phyloP scores from a whole-genome alignment of 2,888 invertebrate species.

The Mantis religiosa region DNA sequence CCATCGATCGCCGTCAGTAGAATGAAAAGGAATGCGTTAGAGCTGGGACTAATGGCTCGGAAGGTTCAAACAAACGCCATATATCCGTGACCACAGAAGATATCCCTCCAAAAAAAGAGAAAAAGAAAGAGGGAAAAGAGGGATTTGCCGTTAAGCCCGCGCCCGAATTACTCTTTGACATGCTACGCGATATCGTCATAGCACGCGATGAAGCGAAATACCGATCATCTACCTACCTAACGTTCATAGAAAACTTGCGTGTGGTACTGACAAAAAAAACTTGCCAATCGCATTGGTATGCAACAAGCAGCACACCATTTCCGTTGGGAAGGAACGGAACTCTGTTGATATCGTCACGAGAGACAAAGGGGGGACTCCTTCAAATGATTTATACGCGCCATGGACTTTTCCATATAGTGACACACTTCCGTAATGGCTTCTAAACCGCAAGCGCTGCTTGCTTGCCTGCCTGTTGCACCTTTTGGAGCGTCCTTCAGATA shows the following conservation, averaged over 20 bases:
- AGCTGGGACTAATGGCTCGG: background rate
- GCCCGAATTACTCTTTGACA: background rate
- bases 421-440: background rate
- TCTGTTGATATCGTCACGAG: background rate
- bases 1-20: background rate
- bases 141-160: background rate
- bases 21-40: background rate
- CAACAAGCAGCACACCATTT: background rate
- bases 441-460: background rate
- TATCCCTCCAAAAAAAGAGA: background rate
- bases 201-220: background rate
- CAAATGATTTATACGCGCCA: background rate
- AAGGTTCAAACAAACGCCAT: background rate
- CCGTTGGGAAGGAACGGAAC: background rate
- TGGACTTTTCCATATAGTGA: background rate
- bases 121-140: background rate
- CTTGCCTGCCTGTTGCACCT: background rate
- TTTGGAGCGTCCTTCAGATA: background rate
- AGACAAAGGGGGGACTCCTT: background rate
- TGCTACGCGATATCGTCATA: background rate
- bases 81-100: background rate
- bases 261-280: background rate
- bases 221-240: background rate
- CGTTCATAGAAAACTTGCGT: background rate
- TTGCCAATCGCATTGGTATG: background rate